phyloP scores from a whole-genome alignment of 2,113 vertebrate species.

The Edolisoma coerulescens region DNA sequence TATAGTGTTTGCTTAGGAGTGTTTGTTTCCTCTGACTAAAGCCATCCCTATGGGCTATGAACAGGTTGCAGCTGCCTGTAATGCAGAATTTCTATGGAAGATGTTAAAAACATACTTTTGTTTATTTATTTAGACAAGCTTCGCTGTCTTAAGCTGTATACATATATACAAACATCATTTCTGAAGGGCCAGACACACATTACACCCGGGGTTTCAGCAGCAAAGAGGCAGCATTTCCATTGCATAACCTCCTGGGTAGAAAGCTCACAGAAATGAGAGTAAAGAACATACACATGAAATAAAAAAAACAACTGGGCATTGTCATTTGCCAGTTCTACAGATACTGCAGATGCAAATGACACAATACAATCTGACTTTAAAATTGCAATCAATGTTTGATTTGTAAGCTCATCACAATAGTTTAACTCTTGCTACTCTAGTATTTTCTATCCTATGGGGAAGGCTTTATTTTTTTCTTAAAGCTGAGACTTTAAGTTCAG shows the following conservation, averaged over 20 bases:
- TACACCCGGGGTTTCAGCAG: fast-evolving
- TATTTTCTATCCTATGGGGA: neutral
- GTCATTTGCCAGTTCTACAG: neutral
- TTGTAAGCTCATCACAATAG: neutral
- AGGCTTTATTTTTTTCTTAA: neutral
- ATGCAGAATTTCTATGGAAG: neutral
- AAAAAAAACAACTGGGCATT: neutral
- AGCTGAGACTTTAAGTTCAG: neutral
- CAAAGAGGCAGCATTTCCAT: neutral
- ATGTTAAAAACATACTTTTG: neutral
- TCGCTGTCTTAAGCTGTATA: neutral
- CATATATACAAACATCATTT: neutral
- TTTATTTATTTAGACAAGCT: neutral
- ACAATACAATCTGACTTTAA: slow-evolving; percentile 8
- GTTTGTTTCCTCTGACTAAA: neutral
- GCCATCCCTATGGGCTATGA: neutral
- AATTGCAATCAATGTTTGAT: neutral
- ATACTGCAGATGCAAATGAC: neutral
- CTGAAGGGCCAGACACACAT: neutral
- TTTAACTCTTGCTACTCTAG: neutral
- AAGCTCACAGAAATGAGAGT: neutral
- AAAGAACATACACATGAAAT: neutral
- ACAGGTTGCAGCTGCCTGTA: neutral
- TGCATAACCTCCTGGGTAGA: neutral
- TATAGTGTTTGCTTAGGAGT: neutral